Evolutionary conservation across 2,797 vertebrate genomes (phyloP), one percentile per base, ranked within the genome.

Genomic region (Scleropages formosus): DNA sequence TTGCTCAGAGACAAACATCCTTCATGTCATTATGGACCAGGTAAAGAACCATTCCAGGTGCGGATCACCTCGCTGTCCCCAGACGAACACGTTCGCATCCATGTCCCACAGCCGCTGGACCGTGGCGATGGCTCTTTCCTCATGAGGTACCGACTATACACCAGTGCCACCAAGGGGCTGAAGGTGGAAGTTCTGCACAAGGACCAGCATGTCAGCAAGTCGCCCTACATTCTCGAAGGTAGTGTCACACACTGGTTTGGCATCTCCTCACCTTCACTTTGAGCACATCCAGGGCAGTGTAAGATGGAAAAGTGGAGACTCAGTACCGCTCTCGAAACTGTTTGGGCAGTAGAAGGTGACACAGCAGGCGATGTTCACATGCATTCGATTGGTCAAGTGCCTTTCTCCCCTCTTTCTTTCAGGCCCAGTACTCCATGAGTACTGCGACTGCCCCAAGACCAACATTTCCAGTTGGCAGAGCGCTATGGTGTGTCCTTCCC

Each of bases 361-460:
- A 2, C 63, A 26, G n/a, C n/a, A n/a, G n/a, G n/a, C n/a, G n/a
- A n/a, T n/a, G n/a, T n/a, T n/a, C n/a, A n/a, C n/a, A n/a, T 56
- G 68, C 31, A 20, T 61, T 20, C 49, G 12, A 46, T 71, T 13
- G 24, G 53, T 59, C 66, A 47, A 18, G 11, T 75, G 13, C 26
- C 0, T 44, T 16, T 22, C 64, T 3, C 16, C 31, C 6, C 53
- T 11, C 69, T 7, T 0, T 20, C 2, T 4, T 4, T n/a, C 84
- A 98, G 97, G 91, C 66, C 94, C 95, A 0, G 87, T 97, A 79
- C 95, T 96, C 85, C 95, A 98, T 1, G 96, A 97, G 63, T 95
- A 96, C 84, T 97, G 96, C 76, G 88, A 92, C 78, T 98, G 96
- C 82, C 95, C 95, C 0, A 90, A 95, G 76, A 80, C 85, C 1